Base-by-base conservation (phyloP, 2,888 invertebrate genomes). In the Abscondita cerata region DNA sequence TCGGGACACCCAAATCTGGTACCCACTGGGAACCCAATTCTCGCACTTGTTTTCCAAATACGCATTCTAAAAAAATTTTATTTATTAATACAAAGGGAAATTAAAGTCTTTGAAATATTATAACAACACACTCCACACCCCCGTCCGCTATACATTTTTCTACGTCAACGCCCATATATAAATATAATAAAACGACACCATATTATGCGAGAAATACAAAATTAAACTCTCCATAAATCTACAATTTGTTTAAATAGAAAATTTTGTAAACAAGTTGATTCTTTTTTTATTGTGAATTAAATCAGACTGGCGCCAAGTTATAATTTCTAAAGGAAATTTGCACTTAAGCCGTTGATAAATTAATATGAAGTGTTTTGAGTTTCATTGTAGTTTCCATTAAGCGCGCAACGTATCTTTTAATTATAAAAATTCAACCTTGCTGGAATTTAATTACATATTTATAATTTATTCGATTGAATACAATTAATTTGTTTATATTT, bases 21-120 rank as follows among this genome's bases (percentile, higher is more conserved):
- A 90, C 93, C 96, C 96, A 97, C 72, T 90, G 89, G 52, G 95
- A 91, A 55, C 94, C 95, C 70, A 96, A 83, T 81, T 95, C 94
- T 73, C 91, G 89, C 53, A 92, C 86, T 80, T 91, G 89, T 78
- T 93, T 93, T 64, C 95, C 96, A 78, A 96, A 93, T 73, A 91
- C 89, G 78, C 96, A 97, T 85, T 96, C 96, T 93, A 89, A 52
- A 91, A 91, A 81, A 84, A 83, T 54, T 60, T 60, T 31, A 19
- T 25, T 25, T 25, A 25, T 25, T 25, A 25, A 25, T 25, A 2
- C 6, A 25, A 41, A 5, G 41, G 15, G 15, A 12, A 41, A 41
- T 41, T 16, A 41, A 12, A 13, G 13, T 41, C 16, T 13, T n/a
- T 6, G 36, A 36, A 5, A 36, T 36, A 36, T 36, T 36, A 36